Conservation (phyloP, 30 jellyfish, hydroid and myxozoan species). For the Haliclystus octoradiatus region DNA sequence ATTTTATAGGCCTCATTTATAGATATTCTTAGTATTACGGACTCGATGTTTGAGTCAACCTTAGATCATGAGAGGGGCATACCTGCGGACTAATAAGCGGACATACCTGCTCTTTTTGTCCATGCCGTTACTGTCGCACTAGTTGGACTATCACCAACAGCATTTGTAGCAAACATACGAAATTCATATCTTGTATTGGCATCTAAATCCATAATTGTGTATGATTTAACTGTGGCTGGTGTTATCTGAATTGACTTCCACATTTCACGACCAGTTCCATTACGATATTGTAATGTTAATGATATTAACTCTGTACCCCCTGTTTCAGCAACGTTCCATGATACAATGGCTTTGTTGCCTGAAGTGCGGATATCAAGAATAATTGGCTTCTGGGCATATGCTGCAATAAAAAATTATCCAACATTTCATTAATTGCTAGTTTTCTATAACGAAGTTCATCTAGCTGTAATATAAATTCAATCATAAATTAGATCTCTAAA, state of each 20-base stretch:
- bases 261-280: background rate
- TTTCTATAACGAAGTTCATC: no score
- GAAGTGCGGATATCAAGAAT: background rate
- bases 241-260: slow-evolving; percentile 51
- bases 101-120: background rate
- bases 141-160: slow-evolving; percentile 45
- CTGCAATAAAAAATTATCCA: slow-evolving; percentile 1
- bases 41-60: no score
- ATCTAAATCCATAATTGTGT: slow-evolving; percentile 32
- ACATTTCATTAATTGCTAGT: background rate
- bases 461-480: background rate
- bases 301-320: slow-evolving; percentile 38
- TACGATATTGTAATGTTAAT: slow-evolving; percentile 33
- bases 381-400: slow-evolving; percentile 22
- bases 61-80: no score
- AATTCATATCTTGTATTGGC: slow-evolving; percentile 27
- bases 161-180: slow-evolving; percentile 50
- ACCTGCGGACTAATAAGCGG: no score
- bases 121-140: slow-evolving; percentile 1
- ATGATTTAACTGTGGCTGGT: slow-evolving; percentile 44
- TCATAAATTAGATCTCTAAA: background rate
- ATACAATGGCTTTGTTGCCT: slow-evolving; percentile 13
- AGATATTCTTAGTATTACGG: no score
- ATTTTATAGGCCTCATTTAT: no score
- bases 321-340: slow-evolving; percentile 27